A percentile compares a stretch with the other conserved stretches of the same genome.
These are phyloP conservation scores for Boloria selene DNA, from an alignment of 2,888 invertebrate species.

Conservation along the genomic window DNA sequence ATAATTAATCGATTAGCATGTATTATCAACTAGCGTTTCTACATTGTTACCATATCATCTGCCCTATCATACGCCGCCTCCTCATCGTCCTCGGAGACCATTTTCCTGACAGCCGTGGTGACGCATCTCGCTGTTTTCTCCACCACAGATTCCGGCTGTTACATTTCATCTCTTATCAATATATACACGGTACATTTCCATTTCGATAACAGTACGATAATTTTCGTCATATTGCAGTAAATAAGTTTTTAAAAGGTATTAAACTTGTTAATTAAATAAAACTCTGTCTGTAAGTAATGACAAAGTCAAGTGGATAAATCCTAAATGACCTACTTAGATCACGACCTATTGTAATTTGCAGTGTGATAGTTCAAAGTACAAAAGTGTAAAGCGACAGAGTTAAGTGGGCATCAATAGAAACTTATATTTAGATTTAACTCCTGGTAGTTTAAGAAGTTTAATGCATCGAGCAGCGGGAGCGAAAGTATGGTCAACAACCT, in stretches of 20 bases:
- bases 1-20: not conserved
- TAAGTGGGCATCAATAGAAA: too few species aligned
- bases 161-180: constrained; percentile 12
- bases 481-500: constrained; percentile 78
- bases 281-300: too few species aligned
- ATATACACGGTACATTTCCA: too few species aligned
- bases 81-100: constrained; percentile 77
- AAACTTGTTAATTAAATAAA: too few species aligned
- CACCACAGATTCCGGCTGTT: constrained; percentile 84
- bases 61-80: constrained; percentile 85
- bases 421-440: not conserved
- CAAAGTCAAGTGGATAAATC: too few species aligned
- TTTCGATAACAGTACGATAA: too few species aligned
- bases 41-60: constrained; percentile 86
- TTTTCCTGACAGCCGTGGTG: constrained; percentile 79
- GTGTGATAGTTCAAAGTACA: too few species aligned
- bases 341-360: too few species aligned
- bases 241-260: too few species aligned
- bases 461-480: constrained; percentile 68
- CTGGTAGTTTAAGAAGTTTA: constrained; percentile 61
- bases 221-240: too few species aligned
- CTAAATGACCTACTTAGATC: too few species aligned
- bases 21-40: constrained; percentile 21
- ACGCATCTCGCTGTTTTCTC: constrained; percentile 80
- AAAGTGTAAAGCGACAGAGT: too few species aligned